Base-by-base conservation (phyloP, 2,113 vertebrate genomes). In the Emydura subglobosa region DNA sequence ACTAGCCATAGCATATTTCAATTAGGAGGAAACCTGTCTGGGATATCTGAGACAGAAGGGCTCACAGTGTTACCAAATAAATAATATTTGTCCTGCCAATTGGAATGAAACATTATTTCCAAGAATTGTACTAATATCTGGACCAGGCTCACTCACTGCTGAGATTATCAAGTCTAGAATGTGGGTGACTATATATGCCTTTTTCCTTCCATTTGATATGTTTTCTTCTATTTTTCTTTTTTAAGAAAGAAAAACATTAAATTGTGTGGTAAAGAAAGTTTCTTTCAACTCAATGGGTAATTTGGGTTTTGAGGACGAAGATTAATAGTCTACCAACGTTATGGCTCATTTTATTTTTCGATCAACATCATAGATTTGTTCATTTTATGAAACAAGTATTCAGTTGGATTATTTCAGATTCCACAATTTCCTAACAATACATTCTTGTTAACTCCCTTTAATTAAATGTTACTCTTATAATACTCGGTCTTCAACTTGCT, bases 391-490 rank as follows among this genome's bases (percentile, higher is more conserved):
- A 96, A 92, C 57, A 92, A 79, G 49, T 94, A 89, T 76, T 91
- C 50, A 94, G 53, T 79, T 93, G 78, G 85, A 83, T 86, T 95
- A 93, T 88, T 95, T 96, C 47, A 86, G 79, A 94, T 89, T 57
- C 72, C 10, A 42, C 61, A 55, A 34, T 93, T 92, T 78, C 93
- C 5, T 80, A 93, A 86, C n/a, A 91, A 83, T 44, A 59, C 14
- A 91, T 82, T 89, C 85, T 81, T 88, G 12, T 3, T 89, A 93
- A 91, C 76, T 91, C 91, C 53, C 81, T 85, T 94, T 89, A 89
- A 94, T 91, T 85, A 83, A 72, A 94, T 95, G 86, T 93, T 92
- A 90, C 34, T 83, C 88, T 95, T 86, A 54, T 55, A 94, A 95
- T 79, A 88, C 83, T 90, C 86, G 61, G 92, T 74, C 53, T 94